A percentile compares a stretch with the other conserved stretches of the same genome.
phyloP scores from a whole-genome alignment of 2,113 vertebrate species.

The Saguinus midas region DNA sequence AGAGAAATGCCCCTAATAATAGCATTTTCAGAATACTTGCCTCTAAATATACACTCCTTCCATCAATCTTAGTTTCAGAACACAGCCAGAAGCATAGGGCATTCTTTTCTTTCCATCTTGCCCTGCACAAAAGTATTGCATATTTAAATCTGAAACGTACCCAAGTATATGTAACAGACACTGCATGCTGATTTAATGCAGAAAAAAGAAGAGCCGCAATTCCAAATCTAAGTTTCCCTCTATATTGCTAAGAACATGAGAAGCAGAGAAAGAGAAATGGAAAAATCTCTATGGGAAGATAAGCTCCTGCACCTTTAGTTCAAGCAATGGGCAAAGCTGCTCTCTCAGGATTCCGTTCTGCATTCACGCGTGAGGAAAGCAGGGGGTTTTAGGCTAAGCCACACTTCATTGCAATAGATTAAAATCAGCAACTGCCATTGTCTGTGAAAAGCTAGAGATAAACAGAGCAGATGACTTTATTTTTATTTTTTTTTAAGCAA shows the following conservation, averaged over 20 bases:
- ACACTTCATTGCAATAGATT: background rate
- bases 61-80: conserved; percentile 25
- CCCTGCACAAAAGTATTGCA: background rate
- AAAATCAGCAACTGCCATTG: conserved; percentile 29
- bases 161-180: background rate
- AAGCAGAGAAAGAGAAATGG: background rate
- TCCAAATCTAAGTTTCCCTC: background rate
- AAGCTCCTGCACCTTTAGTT: background rate
- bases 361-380: background rate
- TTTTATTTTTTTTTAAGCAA: conserved; percentile 45
- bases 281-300: background rate
- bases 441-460: conserved; percentile 21
- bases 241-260: background rate
- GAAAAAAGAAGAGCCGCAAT: background rate
- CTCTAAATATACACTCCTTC: background rate
- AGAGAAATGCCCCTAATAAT: conserved; percentile 27
- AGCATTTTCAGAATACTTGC: conserved; percentile 28
- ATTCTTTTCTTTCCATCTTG: background rate
- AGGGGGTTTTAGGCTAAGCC: background rate
- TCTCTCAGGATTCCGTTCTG: background rate
- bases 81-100: background rate
- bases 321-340: background rate
- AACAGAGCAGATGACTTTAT: conserved; percentile 28
- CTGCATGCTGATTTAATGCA: conserved; percentile 8
- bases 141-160: conserved; percentile 40